Percentiles rank a stretch among this genome's conserved stretches.
These are phyloP conservation scores for Aurelia aurita DNA, from an alignment of 30 jellyfish, hydroid and myxozoan species.

Conservation along the genomic window DNA sequence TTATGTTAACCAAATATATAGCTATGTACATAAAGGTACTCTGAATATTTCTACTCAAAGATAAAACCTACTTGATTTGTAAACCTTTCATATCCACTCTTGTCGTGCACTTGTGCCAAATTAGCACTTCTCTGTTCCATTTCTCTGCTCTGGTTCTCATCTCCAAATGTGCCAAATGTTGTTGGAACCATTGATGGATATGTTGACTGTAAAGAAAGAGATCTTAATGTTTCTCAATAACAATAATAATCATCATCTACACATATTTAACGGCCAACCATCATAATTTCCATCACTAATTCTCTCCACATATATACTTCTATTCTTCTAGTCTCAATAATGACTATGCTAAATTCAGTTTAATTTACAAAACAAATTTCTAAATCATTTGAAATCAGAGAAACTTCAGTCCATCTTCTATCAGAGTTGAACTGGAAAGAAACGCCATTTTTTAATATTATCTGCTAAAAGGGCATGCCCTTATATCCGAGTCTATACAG, in stretches of 20 bases:
- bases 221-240: neutral
- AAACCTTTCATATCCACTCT: neutral
- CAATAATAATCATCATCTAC: no score
- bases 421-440: neutral
- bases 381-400: neutral
- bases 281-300: no score
- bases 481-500: neutral
- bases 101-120: neutral
- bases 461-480: neutral
- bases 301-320: no score
- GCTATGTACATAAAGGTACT: no score
- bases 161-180: neutral
- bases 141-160: neutral
- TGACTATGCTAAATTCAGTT: neutral
- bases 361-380: neutral
- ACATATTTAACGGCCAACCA: no score
- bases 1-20: no score
- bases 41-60: no score
- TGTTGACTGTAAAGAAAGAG: neutral
- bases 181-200: slow-evolving; percentile 1
- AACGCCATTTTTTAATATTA: neutral
- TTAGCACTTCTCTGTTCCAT: no score
- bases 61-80: neutral
- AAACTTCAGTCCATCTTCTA: neutral
- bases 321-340: no score